A percentile compares a stretch with the other conserved stretches of the same genome.
These are phyloP conservation scores for Acipenser ruthenus DNA, from an alignment of 2,797 vertebrate species.

Conservation along the genomic window DNA sequence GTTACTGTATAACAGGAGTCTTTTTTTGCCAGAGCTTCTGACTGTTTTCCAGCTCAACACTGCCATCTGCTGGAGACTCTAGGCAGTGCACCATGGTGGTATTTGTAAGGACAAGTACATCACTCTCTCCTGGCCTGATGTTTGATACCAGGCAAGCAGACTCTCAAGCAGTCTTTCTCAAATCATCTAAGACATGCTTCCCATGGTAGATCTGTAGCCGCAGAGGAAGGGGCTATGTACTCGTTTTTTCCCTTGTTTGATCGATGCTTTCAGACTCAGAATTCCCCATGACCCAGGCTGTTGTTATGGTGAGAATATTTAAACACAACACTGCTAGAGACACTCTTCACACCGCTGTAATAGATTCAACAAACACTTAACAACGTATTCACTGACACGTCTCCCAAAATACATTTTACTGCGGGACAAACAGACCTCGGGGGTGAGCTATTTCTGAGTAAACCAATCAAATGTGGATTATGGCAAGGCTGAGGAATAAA, in stretches of 20 bases:
- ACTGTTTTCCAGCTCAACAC: constrained; percentile 8
- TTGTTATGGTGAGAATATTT: not conserved
- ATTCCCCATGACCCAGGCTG: not conserved
- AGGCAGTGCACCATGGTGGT: not conserved
- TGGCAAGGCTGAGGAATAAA: constrained; percentile 9
- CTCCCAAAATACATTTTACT: too few species aligned
- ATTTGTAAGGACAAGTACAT: not conserved
- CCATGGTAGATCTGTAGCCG: too few species aligned
- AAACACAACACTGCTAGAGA: constrained; percentile 1
- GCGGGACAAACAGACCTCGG: not conserved
- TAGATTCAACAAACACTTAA: not conserved
- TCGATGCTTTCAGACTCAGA: too few species aligned
- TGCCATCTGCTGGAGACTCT: constrained; percentile 20
- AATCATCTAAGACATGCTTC: too few species aligned
- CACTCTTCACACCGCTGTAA: not conserved
- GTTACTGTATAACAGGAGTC: not conserved
- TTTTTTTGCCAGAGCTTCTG: not conserved
- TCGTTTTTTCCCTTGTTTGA: too few species aligned
- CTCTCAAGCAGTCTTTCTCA: too few species aligned
- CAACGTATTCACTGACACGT: too few species aligned
- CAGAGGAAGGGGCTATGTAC: too few species aligned
- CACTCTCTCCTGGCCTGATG: too few species aligned
- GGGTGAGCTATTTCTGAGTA: not conserved
- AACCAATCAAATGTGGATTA: constrained; percentile 1
- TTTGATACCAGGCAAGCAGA: too few species aligned